These are phyloP conservation scores for human DNA, from an alignment of 2,113 vertebrate species.

Conservation along the genomic window GRCh38 chr12:102273501-102274000, in stretches of 20 bases:
- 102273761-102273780: background rate
- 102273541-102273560: background rate
- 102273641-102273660: background rate
- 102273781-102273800: background rate
- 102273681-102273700: background rate
- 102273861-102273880: background rate
- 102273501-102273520: background rate
- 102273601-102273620: background rate
- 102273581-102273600: background rate
- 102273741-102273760: background rate
- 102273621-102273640: background rate
- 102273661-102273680: background rate
- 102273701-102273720: background rate
- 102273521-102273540: background rate
- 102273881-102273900: background rate
- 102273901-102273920: background rate
- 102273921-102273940: background rate
- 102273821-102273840: background rate
- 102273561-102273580: background rate
- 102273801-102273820: background rate
- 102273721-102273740: background rate
- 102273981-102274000: background rate
- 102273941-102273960: background rate
- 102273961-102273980: background rate
- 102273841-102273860: background rate